Percentiles rank a stretch among this genome's conserved stretches.
These are phyloP conservation scores for Megalurothrips usitatus DNA, from an alignment of 2,888 invertebrate species.

Conservation along the genomic window DNA sequence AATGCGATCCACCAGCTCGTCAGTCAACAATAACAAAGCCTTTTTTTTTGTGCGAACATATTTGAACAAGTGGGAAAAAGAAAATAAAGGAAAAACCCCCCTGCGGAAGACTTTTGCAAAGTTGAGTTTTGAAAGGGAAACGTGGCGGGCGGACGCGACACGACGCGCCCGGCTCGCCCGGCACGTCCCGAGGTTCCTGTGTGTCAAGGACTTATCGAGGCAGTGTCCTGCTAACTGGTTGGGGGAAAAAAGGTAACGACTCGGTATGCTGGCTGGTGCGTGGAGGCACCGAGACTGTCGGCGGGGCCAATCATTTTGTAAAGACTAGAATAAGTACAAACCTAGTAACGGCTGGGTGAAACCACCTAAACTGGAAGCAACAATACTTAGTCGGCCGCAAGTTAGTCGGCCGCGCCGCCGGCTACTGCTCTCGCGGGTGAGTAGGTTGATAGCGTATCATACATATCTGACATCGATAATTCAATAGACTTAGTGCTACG, in stretches of 20 bases:
- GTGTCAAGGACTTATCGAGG: not conserved
- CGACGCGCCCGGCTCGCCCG: too few relatives aligned
- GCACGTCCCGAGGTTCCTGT: not conserved
- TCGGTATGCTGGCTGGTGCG: not conserved
- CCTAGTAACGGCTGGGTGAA: not conserved
- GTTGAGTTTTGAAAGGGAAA: not conserved
- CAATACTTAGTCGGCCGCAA: not conserved
- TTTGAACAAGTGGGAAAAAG: conserved; percentile 18
- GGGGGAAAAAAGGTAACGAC: not conserved
- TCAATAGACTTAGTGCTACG: not conserved
- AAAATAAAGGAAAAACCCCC: not conserved
- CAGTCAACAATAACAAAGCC: conserved; percentile 21
- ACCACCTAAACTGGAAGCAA: not conserved
- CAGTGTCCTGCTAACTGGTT: conserved; percentile 10
- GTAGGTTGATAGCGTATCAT: conserved; percentile 13
- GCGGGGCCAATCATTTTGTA: too few relatives aligned
- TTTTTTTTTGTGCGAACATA: conserved; percentile 24
- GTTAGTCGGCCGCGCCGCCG: not conserved
- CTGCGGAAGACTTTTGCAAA: conserved; percentile 9
- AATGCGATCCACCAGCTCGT: conserved; percentile 10
- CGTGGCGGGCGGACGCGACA: not conserved
- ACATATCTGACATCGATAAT: conserved; percentile 24
- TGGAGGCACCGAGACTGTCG: not conserved
- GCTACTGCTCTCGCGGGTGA: not conserved
- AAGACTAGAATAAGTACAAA: not conserved